These are phyloP conservation scores for Mesochorus sp. DNA, from an alignment of 2,888 invertebrate species.

Conservation along the genomic window DNA sequence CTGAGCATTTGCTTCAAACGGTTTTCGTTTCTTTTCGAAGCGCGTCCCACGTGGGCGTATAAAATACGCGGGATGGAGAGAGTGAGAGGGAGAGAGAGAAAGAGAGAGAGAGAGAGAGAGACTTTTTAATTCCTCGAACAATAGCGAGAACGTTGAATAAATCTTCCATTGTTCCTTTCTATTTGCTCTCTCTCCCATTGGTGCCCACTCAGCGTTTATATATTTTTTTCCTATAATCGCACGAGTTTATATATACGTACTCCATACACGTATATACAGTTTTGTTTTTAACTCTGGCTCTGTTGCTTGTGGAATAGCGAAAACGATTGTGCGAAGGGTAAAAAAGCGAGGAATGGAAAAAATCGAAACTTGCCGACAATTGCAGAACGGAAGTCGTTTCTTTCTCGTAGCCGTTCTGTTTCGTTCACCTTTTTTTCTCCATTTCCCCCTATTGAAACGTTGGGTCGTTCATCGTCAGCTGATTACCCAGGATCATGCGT, in stretches of 20 bases:
- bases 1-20: background rate
- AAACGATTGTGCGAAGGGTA: background rate
- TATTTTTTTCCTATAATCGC: slow-evolving; percentile 1
- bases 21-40: slow-evolving; percentile 2
- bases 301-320: too few relatives aligned
- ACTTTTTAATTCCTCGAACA: slow-evolving; percentile 27
- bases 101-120: background rate
- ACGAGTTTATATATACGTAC: too few relatives aligned
- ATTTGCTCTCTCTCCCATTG: background rate
- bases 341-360: slow-evolving; percentile 9
- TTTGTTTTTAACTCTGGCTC: too few relatives aligned
- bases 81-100: background rate
- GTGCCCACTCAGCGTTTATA: background rate
- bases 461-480: slow-evolving; percentile 37
- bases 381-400: slow-evolving; percentile 4
- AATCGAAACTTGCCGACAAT: background rate
- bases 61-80: too few relatives aligned
- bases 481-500: slow-evolving; percentile 46
- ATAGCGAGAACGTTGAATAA: slow-evolving; percentile 32
- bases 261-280: too few relatives aligned
- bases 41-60: background rate
- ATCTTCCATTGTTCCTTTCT: slow-evolving; percentile 13
- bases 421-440: background rate
- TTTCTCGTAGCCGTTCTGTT: background rate
- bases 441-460: slow-evolving; percentile 4